Conservation (phyloP, 2,113 vertebrate species). For the Balaenoptera acutorostrata region DNA sequence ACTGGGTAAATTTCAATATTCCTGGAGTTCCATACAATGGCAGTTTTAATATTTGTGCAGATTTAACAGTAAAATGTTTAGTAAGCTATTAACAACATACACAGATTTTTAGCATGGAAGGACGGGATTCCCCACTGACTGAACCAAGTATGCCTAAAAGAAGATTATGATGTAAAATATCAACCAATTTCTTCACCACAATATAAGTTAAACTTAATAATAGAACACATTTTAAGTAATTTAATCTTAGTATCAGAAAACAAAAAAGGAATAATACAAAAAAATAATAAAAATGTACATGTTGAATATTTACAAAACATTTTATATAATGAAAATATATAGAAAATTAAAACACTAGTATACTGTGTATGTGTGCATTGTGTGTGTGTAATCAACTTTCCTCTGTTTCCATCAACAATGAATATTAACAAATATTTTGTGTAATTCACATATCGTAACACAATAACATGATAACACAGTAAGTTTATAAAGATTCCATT, state of each 20-base stretch:
- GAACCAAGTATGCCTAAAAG: neutral
- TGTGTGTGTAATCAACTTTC: neutral
- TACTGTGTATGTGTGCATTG: neutral
- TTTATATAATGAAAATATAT: neutral
- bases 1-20: neutral
- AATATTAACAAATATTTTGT: neutral
- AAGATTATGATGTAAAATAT: neutral
- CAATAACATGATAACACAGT: neutral
- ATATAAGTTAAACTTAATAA: neutral
- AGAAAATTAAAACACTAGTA: neutral
- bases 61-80: neutral
- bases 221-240: neutral
- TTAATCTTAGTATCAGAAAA: neutral
- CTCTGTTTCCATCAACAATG: neutral
- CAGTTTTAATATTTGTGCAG: neutral
- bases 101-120: neutral
- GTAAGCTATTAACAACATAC: neutral
- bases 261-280: neutral
- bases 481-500: neutral
- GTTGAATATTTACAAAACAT: neutral
- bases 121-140: neutral
- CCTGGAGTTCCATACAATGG: neutral
- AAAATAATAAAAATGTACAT: neutral
- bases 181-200: neutral
- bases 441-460: neutral